Evolutionary conservation across 2,797 vertebrate species (phyloP), one percentile per base, ranked within the genome.

Genomic region (Moxostoma hubbsi): DNA sequence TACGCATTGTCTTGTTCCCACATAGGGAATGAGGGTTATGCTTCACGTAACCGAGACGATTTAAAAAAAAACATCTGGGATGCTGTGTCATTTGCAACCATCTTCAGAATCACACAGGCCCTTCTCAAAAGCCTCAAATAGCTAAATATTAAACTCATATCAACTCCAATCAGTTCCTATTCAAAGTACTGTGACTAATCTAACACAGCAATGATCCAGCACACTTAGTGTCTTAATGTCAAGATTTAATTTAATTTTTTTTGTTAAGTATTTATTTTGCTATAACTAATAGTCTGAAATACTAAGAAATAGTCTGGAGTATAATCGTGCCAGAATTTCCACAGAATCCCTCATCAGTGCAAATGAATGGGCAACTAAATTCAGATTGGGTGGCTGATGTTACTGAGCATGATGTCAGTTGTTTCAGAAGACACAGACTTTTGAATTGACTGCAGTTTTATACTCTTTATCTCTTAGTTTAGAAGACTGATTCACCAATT

Each of bases 201-300:
- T 65, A 73, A 79, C 53, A 16, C 77, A 72, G 61, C 69, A 0
- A 51, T 59, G 58, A 65, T 53, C 7, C 18, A 57, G 51, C 61
- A 58, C 54, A 79, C 68, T 57, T 66, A 73, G 51, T 79, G 13
- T 72, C 53, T 73, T 73, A 73, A 73, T 65, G 77, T 79, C 69
- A 79, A 79, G 77, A 50, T 11, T 12, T 54, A n/a, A n/a, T n/a
- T n/a, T n/a, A n/a, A n/a, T 36, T 58, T 58, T 79, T 18, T 58
- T 59, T 66, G 43, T 65, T 72, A 24, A 11, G 50, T 63, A 46
- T 64, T 15, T 63, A 62, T 64, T 64, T 54, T 15, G 43, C 50
- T 57, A 16, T 24, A 59, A 5, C 62, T 64, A 7, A n/a, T n/a
- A n/a, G n/a, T n/a, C n/a, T n/a, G n/a, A n/a, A n/a, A n/a, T n/a